Base-by-base conservation (phyloP, 92 coral and sea anemone genomes). In the Palythoa grandis region DNA sequence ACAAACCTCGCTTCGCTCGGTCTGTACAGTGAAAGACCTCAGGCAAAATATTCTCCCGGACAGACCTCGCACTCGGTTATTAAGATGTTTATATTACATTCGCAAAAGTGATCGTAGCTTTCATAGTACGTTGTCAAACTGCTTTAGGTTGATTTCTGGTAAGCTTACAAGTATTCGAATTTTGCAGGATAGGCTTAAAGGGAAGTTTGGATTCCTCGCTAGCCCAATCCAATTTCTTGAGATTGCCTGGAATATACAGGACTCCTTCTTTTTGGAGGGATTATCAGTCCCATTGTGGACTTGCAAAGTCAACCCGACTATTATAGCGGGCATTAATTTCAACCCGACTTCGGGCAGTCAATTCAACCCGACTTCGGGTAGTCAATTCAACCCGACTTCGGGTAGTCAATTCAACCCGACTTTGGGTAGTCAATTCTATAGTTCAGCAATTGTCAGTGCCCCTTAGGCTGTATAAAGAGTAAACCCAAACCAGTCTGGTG, bases 261-360 rank as follows among this genome's bases (percentile, higher is more conserved):
- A 77, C 80, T 76, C 80, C 80, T 76, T 58, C 80, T 65, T 77
- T n/a, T 77, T 77, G 82, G 25, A 20, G 82, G 82, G 82, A 77
- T 77, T 77, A 77, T 56, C 70, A 77, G 70, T 57, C 82, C 82
- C 82, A 47, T 16, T 77, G 82, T 35, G 82, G 82, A 77, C 82
- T 77, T 77, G 35, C 82, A 77, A 77, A 77, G 53, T 77, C 82
- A 77, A 77, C 82, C 82, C 82, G 82, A 77, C 82, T 77, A 29
- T 77, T 77, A 77, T 53, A 77, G 82, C 79, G 79, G 79, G 66
- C 79, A 75, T 24, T 14, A 75, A 52, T 75, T 75, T 77, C 82
- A 75, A 75, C 61, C 65, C 61, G n/a, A 75, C 39, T 75, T 48
- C 38, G 60, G 40, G 60, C 79, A 75, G 79, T 52, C 60, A 75